Evolutionary conservation across 1,140 invertebrate genomes (phyloP).

Genomic region (Oscheius sp.): DNA sequence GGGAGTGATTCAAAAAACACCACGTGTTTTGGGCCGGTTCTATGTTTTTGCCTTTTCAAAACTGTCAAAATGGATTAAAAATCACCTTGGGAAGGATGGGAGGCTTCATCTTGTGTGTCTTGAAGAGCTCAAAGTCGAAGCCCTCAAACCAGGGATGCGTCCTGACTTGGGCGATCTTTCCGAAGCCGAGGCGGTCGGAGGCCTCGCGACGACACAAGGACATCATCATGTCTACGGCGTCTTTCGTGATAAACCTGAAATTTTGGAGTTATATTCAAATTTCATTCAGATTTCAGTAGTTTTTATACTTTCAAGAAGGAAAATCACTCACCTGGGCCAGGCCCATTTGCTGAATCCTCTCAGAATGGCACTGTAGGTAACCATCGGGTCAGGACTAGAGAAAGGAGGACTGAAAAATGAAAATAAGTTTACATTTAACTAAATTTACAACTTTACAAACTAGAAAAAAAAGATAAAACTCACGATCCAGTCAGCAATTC

Average conservation of each 20-base stretch:
- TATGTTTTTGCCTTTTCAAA: background rate
- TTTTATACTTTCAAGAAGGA: background rate
- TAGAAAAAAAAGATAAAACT: slow-evolving; percentile 36
- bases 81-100: slow-evolving; percentile 70
- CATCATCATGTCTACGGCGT: slow-evolving; percentile 49
- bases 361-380: slow-evolving; percentile 96
- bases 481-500: slow-evolving; percentile 45
- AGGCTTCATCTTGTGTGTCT: slow-evolving; percentile 79
- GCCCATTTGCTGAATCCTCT: slow-evolving; percentile 88
- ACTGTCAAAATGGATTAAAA: slow-evolving; percentile 10
- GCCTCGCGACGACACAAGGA: slow-evolving; percentile 55
- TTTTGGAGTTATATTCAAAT: background rate
- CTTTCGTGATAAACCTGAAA: slow-evolving; percentile 34
- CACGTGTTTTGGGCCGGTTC: background rate
- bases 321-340: slow-evolving; percentile 55
- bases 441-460: background rate
- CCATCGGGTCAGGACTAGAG: slow-evolving; percentile 93
- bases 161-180: slow-evolving; percentile 52
- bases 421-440: slow-evolving; percentile 1
- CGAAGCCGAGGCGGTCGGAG: slow-evolving; percentile 56
- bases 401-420: too few species aligned
- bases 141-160: slow-evolving; percentile 84
- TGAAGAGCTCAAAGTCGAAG: slow-evolving; percentile 97
- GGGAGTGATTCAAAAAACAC: background rate
- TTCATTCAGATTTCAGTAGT: background rate